Evolutionary conservation across 2,797 vertebrate genomes (phyloP).

Genomic region (Pantherophis vulpinus): DNA sequence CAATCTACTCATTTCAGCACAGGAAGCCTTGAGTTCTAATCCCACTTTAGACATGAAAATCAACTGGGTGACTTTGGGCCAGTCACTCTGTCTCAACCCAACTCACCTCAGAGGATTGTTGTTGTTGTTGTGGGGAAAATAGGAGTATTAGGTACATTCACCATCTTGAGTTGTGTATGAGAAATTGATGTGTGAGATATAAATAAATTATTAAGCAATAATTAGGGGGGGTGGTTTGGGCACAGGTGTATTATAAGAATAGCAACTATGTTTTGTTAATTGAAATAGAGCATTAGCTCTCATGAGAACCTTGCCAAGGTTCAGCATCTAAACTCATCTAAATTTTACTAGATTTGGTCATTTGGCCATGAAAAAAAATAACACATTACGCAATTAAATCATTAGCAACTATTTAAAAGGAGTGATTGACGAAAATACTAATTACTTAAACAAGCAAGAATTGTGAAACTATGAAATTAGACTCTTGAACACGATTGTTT

Average conservation of each 20-base stretch:
- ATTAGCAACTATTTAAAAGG: background rate
- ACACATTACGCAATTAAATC: background rate
- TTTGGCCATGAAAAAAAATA: background rate
- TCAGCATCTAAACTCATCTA: conserved; percentile 12
- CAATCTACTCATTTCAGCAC: no score
- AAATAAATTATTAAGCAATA: background rate
- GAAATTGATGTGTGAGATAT: background rate
- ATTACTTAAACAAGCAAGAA: background rate
- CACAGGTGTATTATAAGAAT: background rate
- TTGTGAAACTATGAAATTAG: background rate
- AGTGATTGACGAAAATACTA: background rate
- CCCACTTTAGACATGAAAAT: background rate
- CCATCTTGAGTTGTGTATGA: background rate
- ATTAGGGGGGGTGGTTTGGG: background rate
- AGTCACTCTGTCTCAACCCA: background rate
- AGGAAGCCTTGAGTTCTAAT: background rate
- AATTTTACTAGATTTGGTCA: background rate
- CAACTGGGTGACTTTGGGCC: background rate
- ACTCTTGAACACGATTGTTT: background rate
- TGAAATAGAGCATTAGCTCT: background rate
- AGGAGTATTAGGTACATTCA: background rate
- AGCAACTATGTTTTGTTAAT: background rate
- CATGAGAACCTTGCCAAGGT: background rate
- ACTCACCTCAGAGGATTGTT: background rate
- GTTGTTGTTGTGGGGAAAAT: background rate